Evolutionary conservation across 1,140 invertebrate genomes (phyloP).

Genomic region (Cepaea nemoralis): DNA sequence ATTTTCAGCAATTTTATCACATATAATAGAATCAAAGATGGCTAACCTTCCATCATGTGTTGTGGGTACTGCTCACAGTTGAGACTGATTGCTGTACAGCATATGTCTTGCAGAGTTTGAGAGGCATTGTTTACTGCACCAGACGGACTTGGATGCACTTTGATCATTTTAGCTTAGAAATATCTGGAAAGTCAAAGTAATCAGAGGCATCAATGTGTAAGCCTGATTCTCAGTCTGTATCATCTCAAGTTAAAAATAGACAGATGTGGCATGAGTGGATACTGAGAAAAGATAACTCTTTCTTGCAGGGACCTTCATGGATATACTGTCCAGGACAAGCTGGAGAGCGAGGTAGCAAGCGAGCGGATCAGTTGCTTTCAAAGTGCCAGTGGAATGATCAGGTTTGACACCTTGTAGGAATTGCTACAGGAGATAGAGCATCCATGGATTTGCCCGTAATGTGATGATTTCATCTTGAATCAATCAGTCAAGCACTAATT

Average conservation of each 20-base stretch:
- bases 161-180: not conserved
- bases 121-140: not conserved
- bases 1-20: not conserved
- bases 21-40: not conserved
- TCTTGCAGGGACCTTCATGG: no score
- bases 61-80: constrained; percentile 4
- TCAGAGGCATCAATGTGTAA: not conserved
- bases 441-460: no score
- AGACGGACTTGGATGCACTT: not conserved
- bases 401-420: no score
- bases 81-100: not conserved
- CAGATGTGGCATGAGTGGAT: not conserved
- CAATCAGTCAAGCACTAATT: no score
- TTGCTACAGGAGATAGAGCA: no score
- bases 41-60: not conserved
- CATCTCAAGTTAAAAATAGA: not conserved
- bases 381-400: no score
- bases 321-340: no score
- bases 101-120: not conserved
- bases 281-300: no score
- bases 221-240: no score
- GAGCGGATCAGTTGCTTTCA: no score
- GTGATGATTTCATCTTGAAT: no score
- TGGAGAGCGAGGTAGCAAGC: no score
- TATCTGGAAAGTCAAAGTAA: not conserved